These are phyloP conservation scores for Eristalis tenax DNA, from an alignment of 2,888 invertebrate species.

Conservation along the genomic window DNA sequence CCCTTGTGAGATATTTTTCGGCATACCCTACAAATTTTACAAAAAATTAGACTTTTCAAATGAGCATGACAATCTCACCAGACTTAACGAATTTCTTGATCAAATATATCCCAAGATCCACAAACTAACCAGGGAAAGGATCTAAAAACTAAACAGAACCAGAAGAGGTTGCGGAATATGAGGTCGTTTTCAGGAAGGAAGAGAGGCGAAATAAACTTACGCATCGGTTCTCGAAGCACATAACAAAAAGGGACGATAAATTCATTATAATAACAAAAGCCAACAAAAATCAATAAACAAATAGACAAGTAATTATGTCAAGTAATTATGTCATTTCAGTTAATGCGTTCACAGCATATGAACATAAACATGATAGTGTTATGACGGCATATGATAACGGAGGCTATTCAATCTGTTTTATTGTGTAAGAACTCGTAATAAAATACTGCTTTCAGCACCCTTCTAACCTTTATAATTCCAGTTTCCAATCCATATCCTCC, in stretches of 20 bases:
- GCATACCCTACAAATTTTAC: not conserved
- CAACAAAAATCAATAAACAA: no score
- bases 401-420: no score
- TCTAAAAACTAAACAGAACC: not conserved
- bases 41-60: not conserved
- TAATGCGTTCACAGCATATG: constrained; percentile 12
- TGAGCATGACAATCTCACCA: no score
- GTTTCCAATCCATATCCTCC: not conserved
- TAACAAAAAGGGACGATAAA: not conserved
- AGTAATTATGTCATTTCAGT: not conserved
- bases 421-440: no score
- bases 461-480: not conserved
- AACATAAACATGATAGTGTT: constrained; percentile 3
- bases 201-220: not conserved
- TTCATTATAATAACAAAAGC: not conserved
- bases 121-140: not conserved
- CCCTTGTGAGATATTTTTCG: not conserved
- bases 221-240: not conserved
- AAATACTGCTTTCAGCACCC: not conserved
- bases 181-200: not conserved
- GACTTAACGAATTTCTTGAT: not conserved
- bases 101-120: not conserved
- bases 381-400: not conserved
- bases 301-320: no score
- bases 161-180: not conserved